A percentile compares a stretch with the other conserved stretches of the same genome.
Conservation (phyloP, 2,113 vertebrate genomes). For the Seriola dumerili region DNA sequence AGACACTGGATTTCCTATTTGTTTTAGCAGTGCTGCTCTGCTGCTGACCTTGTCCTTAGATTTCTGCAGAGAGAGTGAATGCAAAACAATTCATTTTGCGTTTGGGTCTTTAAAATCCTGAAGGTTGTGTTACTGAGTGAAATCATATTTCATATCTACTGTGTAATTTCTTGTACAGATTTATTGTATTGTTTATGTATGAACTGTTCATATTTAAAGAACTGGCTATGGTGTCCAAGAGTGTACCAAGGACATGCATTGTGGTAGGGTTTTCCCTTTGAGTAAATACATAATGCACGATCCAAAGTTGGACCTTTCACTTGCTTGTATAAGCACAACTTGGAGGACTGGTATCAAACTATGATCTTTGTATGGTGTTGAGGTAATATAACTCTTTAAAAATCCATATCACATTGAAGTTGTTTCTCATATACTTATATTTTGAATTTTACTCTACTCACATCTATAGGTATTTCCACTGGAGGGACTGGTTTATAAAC, state of each 20-base stretch:
- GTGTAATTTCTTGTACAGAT: not conserved
- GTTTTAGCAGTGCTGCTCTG: constrained; percentile 1
- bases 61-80: not conserved
- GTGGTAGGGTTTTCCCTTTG: not conserved
- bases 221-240: not conserved
- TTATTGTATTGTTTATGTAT: constrained; percentile 3
- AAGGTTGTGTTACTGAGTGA: not conserved
- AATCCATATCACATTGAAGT: not conserved
- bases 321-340: not conserved
- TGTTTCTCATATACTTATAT: not conserved
- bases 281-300: not conserved
- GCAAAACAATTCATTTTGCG: not conserved
- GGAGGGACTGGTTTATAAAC: not conserved
- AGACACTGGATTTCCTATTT: constrained; percentile 10
- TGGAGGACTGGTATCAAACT: not conserved
- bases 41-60: constrained; percentile 16
- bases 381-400: no score
- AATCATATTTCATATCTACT: not conserved
- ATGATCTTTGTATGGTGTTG: not conserved
- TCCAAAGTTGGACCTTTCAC: not conserved
- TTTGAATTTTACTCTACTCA: not conserved
- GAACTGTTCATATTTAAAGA: not conserved
- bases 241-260: not conserved
- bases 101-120: not conserved
- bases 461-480: not conserved